These are phyloP conservation scores for Pemphigus obesinymphae DNA, from an alignment of 1,140 invertebrate species.

Conservation along the genomic window DNA sequence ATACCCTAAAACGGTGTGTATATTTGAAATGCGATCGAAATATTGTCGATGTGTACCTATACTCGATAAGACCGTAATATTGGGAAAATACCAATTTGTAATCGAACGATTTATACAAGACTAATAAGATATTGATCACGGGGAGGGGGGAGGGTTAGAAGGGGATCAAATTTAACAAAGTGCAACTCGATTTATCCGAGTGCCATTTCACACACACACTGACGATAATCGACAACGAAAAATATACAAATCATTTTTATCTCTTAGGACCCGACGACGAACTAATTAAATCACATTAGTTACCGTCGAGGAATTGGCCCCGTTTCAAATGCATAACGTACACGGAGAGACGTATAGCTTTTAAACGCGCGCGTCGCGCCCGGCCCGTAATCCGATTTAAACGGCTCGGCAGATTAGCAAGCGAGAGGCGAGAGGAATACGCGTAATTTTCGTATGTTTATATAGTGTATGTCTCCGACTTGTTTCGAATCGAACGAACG, in stretches of 20 bases:
- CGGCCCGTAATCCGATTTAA: constrained; percentile 7
- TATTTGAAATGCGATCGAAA: too few species aligned
- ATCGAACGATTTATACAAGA: too few species aligned
- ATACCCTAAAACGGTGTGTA: too few species aligned
- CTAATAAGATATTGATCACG: too few species aligned
- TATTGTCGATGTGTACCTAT: too few species aligned
- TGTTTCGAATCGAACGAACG: neutral
- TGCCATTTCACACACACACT: neutral
- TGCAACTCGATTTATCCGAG: neutral
- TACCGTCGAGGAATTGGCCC: constrained; percentile 17
- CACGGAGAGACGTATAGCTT: neutral
- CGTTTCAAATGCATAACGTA: constrained; percentile 4
- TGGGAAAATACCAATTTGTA: too few species aligned
- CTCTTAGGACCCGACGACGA: neutral
- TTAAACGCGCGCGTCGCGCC: neutral
- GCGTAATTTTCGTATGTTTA: neutral
- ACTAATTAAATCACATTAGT: constrained; percentile 26
- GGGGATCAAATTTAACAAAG: neutral
- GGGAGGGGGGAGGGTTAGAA: neutral
- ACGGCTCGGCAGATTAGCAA: constrained; percentile 1
- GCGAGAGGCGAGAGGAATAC: neutral
- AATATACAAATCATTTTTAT: constrained; percentile 9
- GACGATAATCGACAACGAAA: neutral
- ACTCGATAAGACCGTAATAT: too few species aligned
- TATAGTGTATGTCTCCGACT: neutral